phyloP scores from a whole-genome alignment of 2,797 vertebrate species.

The Galago senegalensis region DNA sequence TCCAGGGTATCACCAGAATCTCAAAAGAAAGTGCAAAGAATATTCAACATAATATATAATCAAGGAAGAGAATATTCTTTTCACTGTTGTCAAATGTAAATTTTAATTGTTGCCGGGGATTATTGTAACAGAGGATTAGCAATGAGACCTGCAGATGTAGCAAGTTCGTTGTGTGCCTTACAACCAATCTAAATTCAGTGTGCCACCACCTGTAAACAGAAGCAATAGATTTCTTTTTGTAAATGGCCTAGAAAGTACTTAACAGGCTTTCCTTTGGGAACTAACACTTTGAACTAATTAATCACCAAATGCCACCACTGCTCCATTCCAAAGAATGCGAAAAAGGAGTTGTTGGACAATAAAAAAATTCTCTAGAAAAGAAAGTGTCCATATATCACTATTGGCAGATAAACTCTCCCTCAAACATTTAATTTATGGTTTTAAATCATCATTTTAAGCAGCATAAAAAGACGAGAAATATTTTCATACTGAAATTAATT shows the following conservation, averaged over 20 bases:
- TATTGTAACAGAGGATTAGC: conserved; percentile 73
- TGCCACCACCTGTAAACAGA: conserved; percentile 86
- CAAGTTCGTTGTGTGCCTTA: conserved; percentile 74
- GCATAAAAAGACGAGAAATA: conserved; percentile 36
- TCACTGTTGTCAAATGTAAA: conserved; percentile 79
- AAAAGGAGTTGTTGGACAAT: conserved; percentile 82
- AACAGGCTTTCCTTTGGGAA: conserved; percentile 84
- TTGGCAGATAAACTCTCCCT: not conserved
- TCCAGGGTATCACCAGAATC: conserved; percentile 15
- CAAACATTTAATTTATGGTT: conserved; percentile 37
- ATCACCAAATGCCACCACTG: conserved; percentile 86
- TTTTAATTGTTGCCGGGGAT: conserved; percentile 70
- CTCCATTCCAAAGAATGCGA: conserved; percentile 83
- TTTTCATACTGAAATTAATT: conserved; percentile 62
- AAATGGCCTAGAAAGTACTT: conserved; percentile 84
- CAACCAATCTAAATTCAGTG: conserved; percentile 84
- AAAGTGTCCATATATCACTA: conserved; percentile 74
- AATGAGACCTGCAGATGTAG: conserved; percentile 76
- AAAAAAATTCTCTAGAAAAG: conserved; percentile 71
- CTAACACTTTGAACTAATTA: conserved; percentile 89
- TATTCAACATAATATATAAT: conserved; percentile 38
- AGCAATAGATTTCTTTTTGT: conserved; percentile 86
- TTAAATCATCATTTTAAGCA: conserved; percentile 61
- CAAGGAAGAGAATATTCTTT: not conserved
- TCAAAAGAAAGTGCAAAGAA: conserved; percentile 39